Percentiles rank a stretch among this genome's conserved stretches.
Conservation (phyloP, 2,113 vertebrate genomes). For the Accipiter virgatus region DNA sequence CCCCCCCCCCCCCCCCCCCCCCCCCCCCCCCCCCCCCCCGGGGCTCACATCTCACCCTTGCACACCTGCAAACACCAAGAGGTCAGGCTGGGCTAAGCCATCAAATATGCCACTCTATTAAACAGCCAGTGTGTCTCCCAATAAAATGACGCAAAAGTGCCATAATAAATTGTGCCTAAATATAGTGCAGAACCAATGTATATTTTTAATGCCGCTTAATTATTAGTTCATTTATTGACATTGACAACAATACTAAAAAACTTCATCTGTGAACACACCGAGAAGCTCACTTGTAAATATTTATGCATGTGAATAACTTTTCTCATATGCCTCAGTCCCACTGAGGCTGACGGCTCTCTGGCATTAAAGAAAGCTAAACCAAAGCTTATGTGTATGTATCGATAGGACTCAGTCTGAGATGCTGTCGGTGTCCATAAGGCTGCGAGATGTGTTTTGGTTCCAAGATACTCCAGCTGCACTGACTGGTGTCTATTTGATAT, state of each 20-base stretch:
- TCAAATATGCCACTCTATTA: neutral
- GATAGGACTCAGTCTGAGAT: fast-evolving
- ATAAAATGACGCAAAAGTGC: neutral
- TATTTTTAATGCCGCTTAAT: neutral
- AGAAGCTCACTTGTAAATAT: neutral
- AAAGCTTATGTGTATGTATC: neutral
- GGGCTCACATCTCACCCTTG: neutral
- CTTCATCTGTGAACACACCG: fast-evolving
- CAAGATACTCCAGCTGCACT: slow-evolving; percentile 1
- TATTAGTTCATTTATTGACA: neutral
- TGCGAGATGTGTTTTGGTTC: neutral
- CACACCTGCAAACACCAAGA: neutral
- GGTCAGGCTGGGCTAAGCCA: neutral
- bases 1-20: too few species aligned
- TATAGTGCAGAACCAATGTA: neutral
- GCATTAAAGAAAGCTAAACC: neutral
- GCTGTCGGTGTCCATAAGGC: neutral
- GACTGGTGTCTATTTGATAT: neutral
- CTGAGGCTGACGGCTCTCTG: neutral
- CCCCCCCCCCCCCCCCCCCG: too few species aligned
- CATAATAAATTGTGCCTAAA: neutral
- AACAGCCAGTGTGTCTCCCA: neutral
- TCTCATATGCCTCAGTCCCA: neutral
- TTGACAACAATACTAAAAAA: neutral
- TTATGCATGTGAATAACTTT: neutral